These are phyloP conservation scores for Lytechinus pictus DNA, from an alignment of 35 echinoderm and acorn worm genomes.

Conservation along the genomic window DNA sequence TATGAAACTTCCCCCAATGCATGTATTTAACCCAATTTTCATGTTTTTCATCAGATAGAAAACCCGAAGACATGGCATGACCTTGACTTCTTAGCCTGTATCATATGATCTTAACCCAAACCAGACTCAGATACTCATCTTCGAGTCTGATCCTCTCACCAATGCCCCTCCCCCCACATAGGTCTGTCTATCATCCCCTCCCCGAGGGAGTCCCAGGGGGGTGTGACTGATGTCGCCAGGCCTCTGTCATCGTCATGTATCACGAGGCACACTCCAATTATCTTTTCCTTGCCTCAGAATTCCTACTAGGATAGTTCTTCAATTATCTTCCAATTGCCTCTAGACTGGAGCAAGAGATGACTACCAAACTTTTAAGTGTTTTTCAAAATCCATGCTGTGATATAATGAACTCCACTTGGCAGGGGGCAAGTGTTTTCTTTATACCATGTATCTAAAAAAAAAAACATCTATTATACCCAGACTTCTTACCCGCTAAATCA, in stretches of 20 bases:
- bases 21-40: conserved; percentile 16
- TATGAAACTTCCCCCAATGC: conserved; percentile 18
- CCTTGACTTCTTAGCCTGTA: background rate
- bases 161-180: background rate
- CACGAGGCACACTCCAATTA: background rate
- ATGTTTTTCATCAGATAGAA: conserved; percentile 2
- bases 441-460: too few species aligned
- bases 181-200: conserved; percentile 6
- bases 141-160: background rate
- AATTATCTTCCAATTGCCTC: background rate
- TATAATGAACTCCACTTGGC: background rate
- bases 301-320: background rate
- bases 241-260: conserved; percentile 3
- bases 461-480: too few species aligned
- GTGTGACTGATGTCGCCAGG: conserved; percentile 37
- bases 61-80: background rate
- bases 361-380: background rate
- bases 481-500: too few species aligned
- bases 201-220: conserved; percentile 40
- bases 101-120: background rate
- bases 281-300: background rate
- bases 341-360: background rate
- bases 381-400: background rate
- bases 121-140: background rate
- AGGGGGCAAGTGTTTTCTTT: background rate